Base-by-base conservation (phyloP, 2,797 vertebrate species). In the Lycodopsis pacificus region DNA sequence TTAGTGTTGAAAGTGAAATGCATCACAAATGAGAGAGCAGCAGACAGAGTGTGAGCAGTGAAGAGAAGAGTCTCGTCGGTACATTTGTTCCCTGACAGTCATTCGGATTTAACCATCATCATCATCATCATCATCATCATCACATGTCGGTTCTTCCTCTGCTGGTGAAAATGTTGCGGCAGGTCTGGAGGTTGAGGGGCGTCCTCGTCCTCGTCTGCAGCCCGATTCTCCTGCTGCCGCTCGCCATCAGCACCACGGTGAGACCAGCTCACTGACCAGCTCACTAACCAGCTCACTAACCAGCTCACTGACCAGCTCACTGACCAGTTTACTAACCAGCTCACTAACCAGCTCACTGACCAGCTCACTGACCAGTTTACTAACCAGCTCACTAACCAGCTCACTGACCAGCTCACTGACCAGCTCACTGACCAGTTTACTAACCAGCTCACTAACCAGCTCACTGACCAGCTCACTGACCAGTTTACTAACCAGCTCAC, bases 181-280 rank as follows among this genome's bases (percentile, higher is more conserved):
- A 34, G 34, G 32, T 92, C 27, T 93, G 88, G 93, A 93, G 86
- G 80, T 89, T 88, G 89, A 96, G 92, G 76, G 83, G 90, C 66
- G 77, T 92, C 87, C 15, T 94, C 27, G 32, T 96, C 73, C 89
- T 98, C 30, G 57, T 95, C 79, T 72, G 92, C 90, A 94, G 94
- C 9, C 97, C 97, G 5, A 71, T 98, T 57, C 63, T 97, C 79
- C 92, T 97, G 73, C 91, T 98, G 91, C 95, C 97, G 10, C 85
- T 98, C 1, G 83, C 94, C 0, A 38, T 96, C 76, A 71, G 93
- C 76, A 95, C 95, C 76, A 90, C 79, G 96, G 97, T 98, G 94
- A 70, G 15, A 62, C 62, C 68, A 57, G 19, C 38, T 62, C 7
- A 40, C 38, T 44, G 13, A 59, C n/a, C 53, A n/a, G n/a, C n/a